Base-by-base conservation (phyloP, 2,797 vertebrate species). In the Mormyrops attenuatus region DNA sequence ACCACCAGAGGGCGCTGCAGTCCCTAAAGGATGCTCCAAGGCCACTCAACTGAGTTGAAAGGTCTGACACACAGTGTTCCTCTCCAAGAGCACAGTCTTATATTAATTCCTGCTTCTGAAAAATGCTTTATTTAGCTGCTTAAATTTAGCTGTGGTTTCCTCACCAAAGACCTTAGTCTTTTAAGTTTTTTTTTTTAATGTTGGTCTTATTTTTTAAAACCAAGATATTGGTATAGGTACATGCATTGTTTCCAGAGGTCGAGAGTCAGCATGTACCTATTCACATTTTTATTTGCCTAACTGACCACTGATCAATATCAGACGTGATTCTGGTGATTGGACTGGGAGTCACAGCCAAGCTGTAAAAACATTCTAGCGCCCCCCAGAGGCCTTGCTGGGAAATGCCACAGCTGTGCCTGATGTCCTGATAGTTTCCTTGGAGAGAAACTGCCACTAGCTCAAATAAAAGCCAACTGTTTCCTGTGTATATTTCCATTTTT, bases 1-100 rank as follows among this genome's bases (percentile, higher is more conserved):
- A 89, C 93, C 95, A 94, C 92, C 91, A 95, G 96, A 94, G 95
- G 94, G 95, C 30, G 91, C 92, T 94, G 90, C 89, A 90, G 90
- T 93, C 92, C 91, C 94, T 60, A 63, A 47, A 57, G 90, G 80
- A 66, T 88, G 30, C 26, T 50, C 1, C 38, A 34, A 47, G 52
- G 38, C 80, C 26, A 38, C 50, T 41, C 17, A 3, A 7, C 69
- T 38, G 22, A 22, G 73, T 22, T 22, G 2, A 7, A 77, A 49
- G 9, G 7, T 52, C 88, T 47, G 47, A 47, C 44, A 22, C 3
- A n/a, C 44, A 47, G 41, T n/a, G n/a, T 9, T 85, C n/a, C 80
- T 85, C 44, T 47, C 34, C 5, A 47, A 22, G 41, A 34, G 66
- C 11, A 2, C 11, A 73, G 30, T 34, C 30, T 11, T 38, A 38